Conservation (phyloP, 2,113 vertebrate genomes). For the Budorcas taxicolor region DNA sequence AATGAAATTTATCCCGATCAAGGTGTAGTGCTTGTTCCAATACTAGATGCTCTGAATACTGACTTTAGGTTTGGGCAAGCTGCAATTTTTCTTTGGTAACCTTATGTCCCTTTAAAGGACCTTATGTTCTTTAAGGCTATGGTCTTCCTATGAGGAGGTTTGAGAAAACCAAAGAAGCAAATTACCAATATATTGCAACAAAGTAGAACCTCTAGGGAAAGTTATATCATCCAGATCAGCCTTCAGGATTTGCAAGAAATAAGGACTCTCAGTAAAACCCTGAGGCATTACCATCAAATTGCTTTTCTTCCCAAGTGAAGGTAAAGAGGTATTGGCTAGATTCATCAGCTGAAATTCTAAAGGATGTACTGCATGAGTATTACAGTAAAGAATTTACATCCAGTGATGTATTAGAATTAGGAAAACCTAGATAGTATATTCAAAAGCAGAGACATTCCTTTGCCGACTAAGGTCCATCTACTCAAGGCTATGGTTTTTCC, state of each 20-base stretch:
- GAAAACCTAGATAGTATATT: background rate
- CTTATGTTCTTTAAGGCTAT: background rate
- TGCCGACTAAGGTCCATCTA: too few relatives aligned
- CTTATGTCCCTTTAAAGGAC: background rate
- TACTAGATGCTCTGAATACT: background rate
- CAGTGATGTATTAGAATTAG: background rate
- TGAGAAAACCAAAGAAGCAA: background rate
- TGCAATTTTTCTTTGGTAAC: background rate
- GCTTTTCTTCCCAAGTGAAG: background rate
- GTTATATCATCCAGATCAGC: background rate
- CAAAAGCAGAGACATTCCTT: too few relatives aligned
- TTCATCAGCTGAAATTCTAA: background rate
- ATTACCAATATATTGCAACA: background rate
- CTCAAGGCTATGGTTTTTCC: too few relatives aligned
- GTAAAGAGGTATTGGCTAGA: background rate
- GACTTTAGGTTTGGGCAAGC: background rate
- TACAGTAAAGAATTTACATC: background rate
- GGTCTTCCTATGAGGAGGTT: background rate
- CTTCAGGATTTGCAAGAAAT: background rate
- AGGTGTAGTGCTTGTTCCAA: background rate
- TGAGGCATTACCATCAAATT: background rate
- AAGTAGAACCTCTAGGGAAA: background rate
- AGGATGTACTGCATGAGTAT: background rate
- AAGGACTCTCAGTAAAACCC: background rate
- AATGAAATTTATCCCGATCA: background rate